Evolutionary conservation across 2,888 invertebrate genomes (phyloP).

Genomic region (Caenorhabditis sp.): DNA sequence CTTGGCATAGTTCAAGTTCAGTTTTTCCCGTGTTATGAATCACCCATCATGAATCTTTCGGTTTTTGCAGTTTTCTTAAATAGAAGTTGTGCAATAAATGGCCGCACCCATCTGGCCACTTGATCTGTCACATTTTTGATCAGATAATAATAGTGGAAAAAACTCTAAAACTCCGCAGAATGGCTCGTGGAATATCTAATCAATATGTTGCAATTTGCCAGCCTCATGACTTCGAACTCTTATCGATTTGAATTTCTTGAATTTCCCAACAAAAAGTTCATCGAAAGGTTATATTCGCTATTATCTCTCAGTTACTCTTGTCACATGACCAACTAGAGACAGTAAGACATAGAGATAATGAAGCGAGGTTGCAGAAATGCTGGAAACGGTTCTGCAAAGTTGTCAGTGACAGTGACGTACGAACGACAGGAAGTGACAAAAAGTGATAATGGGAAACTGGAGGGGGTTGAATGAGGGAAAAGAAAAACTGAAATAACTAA

Average conservation of each 20-base stretch:
- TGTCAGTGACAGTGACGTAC: constrained; percentile 62
- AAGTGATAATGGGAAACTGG: constrained; percentile 16
- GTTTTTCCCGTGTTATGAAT: background rate
- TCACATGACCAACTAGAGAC: constrained; percentile 38
- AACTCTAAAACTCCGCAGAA: background rate
- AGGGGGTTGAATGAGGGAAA: too few species aligned
- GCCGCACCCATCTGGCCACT: constrained; percentile 19
- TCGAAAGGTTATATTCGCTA: constrained; percentile 19
- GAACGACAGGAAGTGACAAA: constrained; percentile 58
- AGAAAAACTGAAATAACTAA: background rate
- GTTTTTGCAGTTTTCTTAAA: constrained; percentile 6
- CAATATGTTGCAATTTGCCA: constrained; percentile 38
- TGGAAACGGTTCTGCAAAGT: constrained; percentile 51
- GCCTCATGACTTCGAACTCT: constrained; percentile 35
- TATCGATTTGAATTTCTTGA: constrained; percentile 25
- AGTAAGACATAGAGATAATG: constrained; percentile 31
- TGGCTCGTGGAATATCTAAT: constrained; percentile 29
- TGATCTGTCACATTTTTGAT: constrained; percentile 45
- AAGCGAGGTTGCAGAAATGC: constrained; percentile 51
- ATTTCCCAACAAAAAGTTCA: constrained; percentile 15
- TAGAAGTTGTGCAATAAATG: background rate
- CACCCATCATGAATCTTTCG: constrained; percentile 1
- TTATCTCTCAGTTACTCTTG: constrained; percentile 25
- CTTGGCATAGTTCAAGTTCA: constrained; percentile 33
- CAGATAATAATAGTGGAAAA: background rate